phyloP scores from a whole-genome alignment of 2,113 vertebrate species.

The Atractosteus spatula region DNA sequence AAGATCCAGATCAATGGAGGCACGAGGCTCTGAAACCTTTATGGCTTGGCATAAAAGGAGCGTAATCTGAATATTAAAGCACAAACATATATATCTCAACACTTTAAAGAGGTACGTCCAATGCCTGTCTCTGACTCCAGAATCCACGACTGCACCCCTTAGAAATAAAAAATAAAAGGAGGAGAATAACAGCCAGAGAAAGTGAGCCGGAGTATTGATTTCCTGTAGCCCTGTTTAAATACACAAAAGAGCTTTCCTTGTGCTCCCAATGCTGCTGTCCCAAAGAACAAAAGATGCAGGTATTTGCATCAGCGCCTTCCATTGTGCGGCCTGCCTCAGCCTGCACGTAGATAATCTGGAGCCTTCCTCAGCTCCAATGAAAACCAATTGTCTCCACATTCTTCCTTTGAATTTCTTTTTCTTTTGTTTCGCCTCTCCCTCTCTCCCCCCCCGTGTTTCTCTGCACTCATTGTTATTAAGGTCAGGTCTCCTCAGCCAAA shows the following conservation, averaged over 20 bases:
- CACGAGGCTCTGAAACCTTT: no score
- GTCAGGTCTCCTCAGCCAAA: constrained; percentile 3
- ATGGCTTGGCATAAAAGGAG: no score
- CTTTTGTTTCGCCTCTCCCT: not conserved
- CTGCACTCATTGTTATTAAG: not conserved
- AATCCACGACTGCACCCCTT: not conserved
- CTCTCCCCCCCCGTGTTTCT: not conserved
- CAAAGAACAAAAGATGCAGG: not conserved
- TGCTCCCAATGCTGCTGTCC: not conserved
- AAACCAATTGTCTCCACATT: constrained; percentile 5
- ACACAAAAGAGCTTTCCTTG: constrained; percentile 7
- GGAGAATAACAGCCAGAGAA: not conserved
- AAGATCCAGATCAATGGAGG: no score
- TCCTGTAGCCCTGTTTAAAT: constrained; percentile 8
- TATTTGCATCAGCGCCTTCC: not conserved
- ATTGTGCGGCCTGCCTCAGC: constrained; percentile 1
- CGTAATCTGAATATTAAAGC: no score
- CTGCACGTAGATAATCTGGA: constrained; percentile 8
- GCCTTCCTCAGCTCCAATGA: constrained; percentile 2
- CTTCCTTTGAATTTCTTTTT: not conserved
- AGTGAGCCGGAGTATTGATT: constrained; percentile 11
- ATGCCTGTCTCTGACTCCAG: not conserved
- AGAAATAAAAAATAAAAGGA: not conserved
- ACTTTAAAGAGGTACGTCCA: no score
- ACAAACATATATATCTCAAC: no score